Evolutionary conservation across 1,140 invertebrate genomes (phyloP).

Genomic region (Drosophila pruinosa): DNA sequence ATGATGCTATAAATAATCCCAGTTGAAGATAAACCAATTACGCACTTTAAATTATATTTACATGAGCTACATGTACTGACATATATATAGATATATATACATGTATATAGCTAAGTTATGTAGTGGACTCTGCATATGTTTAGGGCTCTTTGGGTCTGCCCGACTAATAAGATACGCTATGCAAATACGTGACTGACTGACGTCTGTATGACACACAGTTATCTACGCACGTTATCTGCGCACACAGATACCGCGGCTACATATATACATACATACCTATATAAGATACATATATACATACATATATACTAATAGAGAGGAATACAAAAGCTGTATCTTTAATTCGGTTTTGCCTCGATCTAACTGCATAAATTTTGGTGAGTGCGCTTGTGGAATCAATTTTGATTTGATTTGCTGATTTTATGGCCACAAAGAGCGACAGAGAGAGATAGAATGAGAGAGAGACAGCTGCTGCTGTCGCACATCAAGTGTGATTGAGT

Average conservation of each 20-base stretch:
- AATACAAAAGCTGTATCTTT: slow-evolving; percentile 13
- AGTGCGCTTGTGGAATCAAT: slow-evolving; percentile 62
- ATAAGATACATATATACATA: not conserved
- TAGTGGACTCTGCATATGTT: not conserved
- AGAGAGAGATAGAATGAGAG: not conserved
- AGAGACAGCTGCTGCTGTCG: not conserved
- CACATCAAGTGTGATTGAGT: slow-evolving; percentile 57
- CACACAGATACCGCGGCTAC: no score
- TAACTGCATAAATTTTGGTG: slow-evolving; percentile 60
- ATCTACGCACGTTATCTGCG: slow-evolving; percentile 64
- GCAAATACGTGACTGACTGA: slow-evolving; percentile 58
- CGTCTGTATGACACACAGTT: slow-evolving; percentile 47
- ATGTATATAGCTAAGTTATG: slow-evolving; percentile 21
- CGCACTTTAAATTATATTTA: slow-evolving; percentile 46
- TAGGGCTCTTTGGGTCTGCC: not conserved
- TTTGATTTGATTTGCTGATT: slow-evolving; percentile 78
- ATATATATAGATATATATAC: not conserved
- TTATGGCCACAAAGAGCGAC: slow-evolving; percentile 27
- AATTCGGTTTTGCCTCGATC: slow-evolving; percentile 41
- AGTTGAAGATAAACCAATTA: slow-evolving; percentile 45
- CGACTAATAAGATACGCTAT: slow-evolving; percentile 71
- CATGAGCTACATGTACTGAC: not conserved
- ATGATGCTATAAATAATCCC: slow-evolving; percentile 34
- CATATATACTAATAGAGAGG: slow-evolving; percentile 10
- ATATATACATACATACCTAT: slow-evolving; percentile 34